Base-by-base conservation (phyloP, 2,888 invertebrate species). In the Dynastes maya region DNA sequence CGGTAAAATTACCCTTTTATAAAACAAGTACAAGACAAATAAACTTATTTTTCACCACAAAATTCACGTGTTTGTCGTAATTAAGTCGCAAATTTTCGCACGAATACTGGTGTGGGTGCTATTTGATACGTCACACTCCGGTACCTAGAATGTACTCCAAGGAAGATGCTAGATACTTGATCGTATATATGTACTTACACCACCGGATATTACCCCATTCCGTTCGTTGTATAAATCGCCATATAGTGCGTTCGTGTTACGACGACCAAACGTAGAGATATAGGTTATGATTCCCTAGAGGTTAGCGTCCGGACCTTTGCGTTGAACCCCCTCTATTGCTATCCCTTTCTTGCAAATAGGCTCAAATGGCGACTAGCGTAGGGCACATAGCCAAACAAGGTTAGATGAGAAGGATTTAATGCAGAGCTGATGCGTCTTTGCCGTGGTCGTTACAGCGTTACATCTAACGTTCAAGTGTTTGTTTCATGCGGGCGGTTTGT, bases 401-500 rank as follows among this genome's bases (percentile, higher is more conserved):
- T 11, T 27, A 37, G 71, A 71, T 58, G 55, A 55, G 58, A 37
- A 32, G 71, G 71, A 71, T 71, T 71, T 58, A 53, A 71, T 27
- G 53, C 27, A 16, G 65, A n/a, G 40, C 32, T n/a, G n/a, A 32
- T 68, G 32, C 70, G 70, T 71, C 71, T 71, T 71, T 58, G 71
- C 67, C 40, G 67, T 27, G 37, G 55, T 9, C 8, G 55, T n/a
- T 37, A 27, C 22, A 51, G 32, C 37, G 32, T 55, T 71, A 71
- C 55, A 55, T 55, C 55, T 71, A 55, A 32, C 37, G 55, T 32
- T 71, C 71, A 37, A 71, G 71, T 71, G 71, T 71, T 71, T 58
- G 71, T 55, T 71, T 71, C 71, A 71, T 71, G 71, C 71, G 71
- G 71, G 71, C 71, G 55, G 71, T 58, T 71, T 53, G 71, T 71